These are phyloP conservation scores for Hemibagrus guttatus DNA, from an alignment of 2,797 vertebrate genomes.

Conservation along the genomic window DNA sequence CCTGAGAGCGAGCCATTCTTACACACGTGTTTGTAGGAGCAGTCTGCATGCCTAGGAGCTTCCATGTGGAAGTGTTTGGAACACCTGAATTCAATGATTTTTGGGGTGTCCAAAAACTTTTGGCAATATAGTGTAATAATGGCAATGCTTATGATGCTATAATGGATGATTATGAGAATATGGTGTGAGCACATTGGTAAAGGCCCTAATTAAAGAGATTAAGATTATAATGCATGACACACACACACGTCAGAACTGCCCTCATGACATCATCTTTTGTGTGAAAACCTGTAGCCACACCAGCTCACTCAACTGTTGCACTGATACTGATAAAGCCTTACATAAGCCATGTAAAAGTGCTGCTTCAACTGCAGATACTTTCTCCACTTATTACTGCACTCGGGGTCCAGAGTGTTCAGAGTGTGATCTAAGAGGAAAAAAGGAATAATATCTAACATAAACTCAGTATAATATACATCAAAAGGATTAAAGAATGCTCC, in stretches of 20 bases:
- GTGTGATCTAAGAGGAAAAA: slow-evolving; percentile 81
- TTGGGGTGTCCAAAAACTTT: too few relatives aligned
- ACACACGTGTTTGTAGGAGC: too few relatives aligned
- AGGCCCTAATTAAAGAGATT: not conserved
- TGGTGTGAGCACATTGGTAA: not conserved
- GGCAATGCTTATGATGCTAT: not conserved
- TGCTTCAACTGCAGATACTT: slow-evolving; percentile 95
- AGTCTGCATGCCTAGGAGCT: too few relatives aligned
- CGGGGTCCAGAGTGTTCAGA: slow-evolving; percentile 90
- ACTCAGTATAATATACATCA: too few relatives aligned
- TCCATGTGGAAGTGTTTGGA: too few relatives aligned
- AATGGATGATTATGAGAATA: not conserved
- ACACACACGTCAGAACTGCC: not conserved
- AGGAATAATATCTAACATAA: too few relatives aligned
- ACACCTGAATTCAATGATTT: too few relatives aligned
- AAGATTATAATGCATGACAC: not conserved
- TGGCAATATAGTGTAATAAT: not conserved
- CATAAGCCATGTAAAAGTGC: slow-evolving; percentile 96
- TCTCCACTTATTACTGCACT: slow-evolving; percentile 93
- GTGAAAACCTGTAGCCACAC: not conserved
- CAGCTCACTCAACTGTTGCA: not conserved
- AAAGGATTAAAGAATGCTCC: not conserved
- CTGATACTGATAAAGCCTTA: slow-evolving; percentile 70
- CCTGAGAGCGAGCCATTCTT: too few relatives aligned
- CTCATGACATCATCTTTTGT: not conserved